Evolutionary conservation across 2,797 vertebrate genomes (phyloP), one percentile per base, ranked within the genome.

Genomic region (Rousettus madagascariensis): DNA sequence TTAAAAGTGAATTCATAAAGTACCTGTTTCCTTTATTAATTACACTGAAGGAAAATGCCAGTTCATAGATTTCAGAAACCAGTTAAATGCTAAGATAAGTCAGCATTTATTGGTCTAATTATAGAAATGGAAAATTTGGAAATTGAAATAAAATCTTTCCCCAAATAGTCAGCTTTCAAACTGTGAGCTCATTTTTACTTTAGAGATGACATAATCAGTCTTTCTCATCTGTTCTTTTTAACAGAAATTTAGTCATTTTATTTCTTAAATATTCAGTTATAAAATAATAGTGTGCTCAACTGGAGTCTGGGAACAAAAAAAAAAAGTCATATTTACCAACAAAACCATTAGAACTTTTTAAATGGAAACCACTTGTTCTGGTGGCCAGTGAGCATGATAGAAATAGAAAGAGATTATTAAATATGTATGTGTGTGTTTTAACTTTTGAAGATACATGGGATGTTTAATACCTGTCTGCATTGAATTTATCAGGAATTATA

Each of bases 401-500:
- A 78, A 53, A 69, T 6, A 1, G 30, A 15, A 89, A 79, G 68
- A 84, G 22, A 84, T 66, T 33, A n/a, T 88, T 86, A 61, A 79
- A 68, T 10, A 1, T 20, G 26, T 30, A 2, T 46, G 1, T 17
- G 10, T 41, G 28, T 57, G 26, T 16, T 3, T 78, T 41, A 43
- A 84, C 59, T 86, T 84, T 96, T 59, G 5, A 97, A 79, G 12
- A 51, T 96, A 49, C 38, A 94, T 80, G 16, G 79, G 12, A 41
- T 97, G 46, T 79, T 97, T 82, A 95, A 36, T 93, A 96, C 15
- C 38, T 96, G 57, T 94, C 69, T 95, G 12, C 66, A 89, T 9
- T 97, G 53, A 63, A 46, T 96, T 96, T 96, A 92, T 97, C 71
- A 96, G 89, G 93, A 97, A 86, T 96, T 98, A 69, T 15, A 89